Evolutionary conservation across 1,140 invertebrate species (phyloP), one percentile per base, ranked within the genome.

Genomic region (Steinernema feltiae): DNA sequence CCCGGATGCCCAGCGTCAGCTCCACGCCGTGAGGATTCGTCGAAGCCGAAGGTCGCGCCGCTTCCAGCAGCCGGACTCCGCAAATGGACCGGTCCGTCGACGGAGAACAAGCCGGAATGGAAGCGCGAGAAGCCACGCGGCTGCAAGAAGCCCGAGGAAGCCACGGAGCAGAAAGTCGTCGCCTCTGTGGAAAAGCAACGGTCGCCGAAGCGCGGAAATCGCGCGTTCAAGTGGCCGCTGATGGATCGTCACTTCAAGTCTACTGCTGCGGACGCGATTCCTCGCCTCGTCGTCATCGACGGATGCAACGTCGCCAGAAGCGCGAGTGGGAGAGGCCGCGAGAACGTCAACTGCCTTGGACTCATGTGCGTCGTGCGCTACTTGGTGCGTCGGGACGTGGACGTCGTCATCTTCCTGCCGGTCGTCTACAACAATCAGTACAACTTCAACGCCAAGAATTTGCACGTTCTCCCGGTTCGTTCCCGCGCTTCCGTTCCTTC

Each of bases 391-490:
- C 73, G 77, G 3, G 48, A 77, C 30, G 63, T 78, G 30, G 77
- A 78, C 17, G 76, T 71, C 2, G 73, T 76, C 21, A 72, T 76
- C 35, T 78, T 78, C 46, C 77, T 78, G 1, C 77, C 77, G 0
- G 74, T 78, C 18, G 77, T 78, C 46, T 78, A 78, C 53, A 78
- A 78, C 74, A 78, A 78, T 48, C 41, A 70, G 7, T 72, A 75
- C 32, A 78, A 78, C 27, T 72, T 69, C n/a, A 78, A 78, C 71
- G 48, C 71, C 24, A 72, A 70, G 30, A 41, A 78, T 72, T 70
- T 72, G 27, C 35, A 76, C 29, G 69, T 78, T 29, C 48, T 78
- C 0, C 35, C 72, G 17, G 76, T 77, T 41, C 0, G 53, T 32
- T n/a, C n/a, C 21, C n/a, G 63, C 17, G n/a, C 31, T 1, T 70